Evolutionary conservation across 1,140 invertebrate species (phyloP).

Genomic region (Panonychus citri): DNA sequence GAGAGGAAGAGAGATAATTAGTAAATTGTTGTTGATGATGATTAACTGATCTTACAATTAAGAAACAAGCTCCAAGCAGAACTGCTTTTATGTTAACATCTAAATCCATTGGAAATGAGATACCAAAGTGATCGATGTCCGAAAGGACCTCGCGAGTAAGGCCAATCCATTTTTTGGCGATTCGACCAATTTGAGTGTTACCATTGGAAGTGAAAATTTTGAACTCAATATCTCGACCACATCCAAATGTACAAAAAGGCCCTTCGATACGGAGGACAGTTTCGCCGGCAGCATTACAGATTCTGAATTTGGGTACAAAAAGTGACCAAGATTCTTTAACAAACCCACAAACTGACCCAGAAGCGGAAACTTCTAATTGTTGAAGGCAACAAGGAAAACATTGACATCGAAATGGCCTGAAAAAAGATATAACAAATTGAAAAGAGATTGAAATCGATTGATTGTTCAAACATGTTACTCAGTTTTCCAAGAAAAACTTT

Average conservation of each 20-base stretch:
- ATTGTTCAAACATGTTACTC: too few species aligned
- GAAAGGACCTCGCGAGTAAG: slow-evolving; percentile 42
- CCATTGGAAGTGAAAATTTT: slow-evolving; percentile 21
- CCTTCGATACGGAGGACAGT: slow-evolving; percentile 55
- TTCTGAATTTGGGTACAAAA: slow-evolving; percentile 41
- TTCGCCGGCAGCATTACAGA: slow-evolving; percentile 2
- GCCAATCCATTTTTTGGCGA: slow-evolving; percentile 50
- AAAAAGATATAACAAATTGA: too few species aligned
- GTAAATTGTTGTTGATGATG: neutral
- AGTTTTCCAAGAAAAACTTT: too few species aligned
- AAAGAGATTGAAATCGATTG: too few species aligned
- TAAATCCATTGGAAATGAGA: slow-evolving; percentile 50
- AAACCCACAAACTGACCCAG: slow-evolving; percentile 41
- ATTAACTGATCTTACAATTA: slow-evolving; percentile 17
- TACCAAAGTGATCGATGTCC: slow-evolving; percentile 47
- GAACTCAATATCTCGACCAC: slow-evolving; percentile 53
- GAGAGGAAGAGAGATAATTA: too few species aligned
- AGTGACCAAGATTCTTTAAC: slow-evolving; percentile 64
- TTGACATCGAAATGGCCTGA: slow-evolving; percentile 41
- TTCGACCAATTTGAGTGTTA: slow-evolving; percentile 33
- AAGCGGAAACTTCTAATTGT: slow-evolving; percentile 37
- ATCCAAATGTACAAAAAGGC: slow-evolving; percentile 47
- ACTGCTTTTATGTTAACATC: slow-evolving; percentile 56
- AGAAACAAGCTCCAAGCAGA: slow-evolving; percentile 37
- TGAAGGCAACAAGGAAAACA: slow-evolving; percentile 61